Evolutionary conservation across 2,888 invertebrate genomes (phyloP).

Genomic region (Steromphala cineraria): DNA sequence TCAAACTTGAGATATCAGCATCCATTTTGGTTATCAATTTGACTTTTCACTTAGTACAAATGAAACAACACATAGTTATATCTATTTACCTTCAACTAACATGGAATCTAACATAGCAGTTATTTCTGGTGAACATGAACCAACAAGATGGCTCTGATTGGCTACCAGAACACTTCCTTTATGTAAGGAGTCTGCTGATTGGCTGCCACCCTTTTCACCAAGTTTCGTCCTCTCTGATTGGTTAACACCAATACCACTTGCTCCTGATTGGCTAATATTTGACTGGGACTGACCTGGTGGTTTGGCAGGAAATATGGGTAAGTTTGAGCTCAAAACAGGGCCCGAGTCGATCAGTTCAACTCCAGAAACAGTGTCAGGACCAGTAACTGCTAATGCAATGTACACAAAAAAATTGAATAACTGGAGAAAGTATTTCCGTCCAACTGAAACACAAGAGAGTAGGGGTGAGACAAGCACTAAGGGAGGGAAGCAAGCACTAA

Average conservation of each 20-base stretch:
- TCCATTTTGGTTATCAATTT: no score
- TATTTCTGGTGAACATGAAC: slow-evolving; percentile 3
- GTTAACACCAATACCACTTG: neutral
- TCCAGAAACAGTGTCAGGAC: neutral
- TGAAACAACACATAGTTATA: neutral
- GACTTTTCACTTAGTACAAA: no score
- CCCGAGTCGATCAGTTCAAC: neutral
- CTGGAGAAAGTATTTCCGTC: neutral
- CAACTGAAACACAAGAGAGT: slow-evolving; percentile 14
- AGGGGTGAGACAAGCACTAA: neutral
- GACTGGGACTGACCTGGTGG: neutral
- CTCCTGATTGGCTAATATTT: neutral
- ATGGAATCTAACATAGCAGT: neutral
- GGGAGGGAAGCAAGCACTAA: no score
- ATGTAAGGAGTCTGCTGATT: neutral
- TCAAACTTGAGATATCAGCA: no score
- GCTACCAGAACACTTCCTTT: neutral
- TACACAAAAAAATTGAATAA: slow-evolving; percentile 13
- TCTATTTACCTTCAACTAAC: slow-evolving; percentile 5
- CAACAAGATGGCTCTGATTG: neutral
- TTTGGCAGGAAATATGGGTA: neutral
- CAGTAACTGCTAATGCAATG: neutral
- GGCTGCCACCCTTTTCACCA: neutral
- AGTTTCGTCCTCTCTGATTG: neutral
- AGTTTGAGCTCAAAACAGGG: neutral